Percentiles rank a stretch among this genome's conserved stretches.
Conservation (phyloP, 2,797 vertebrate species). For the Silurus aristotelis region DNA sequence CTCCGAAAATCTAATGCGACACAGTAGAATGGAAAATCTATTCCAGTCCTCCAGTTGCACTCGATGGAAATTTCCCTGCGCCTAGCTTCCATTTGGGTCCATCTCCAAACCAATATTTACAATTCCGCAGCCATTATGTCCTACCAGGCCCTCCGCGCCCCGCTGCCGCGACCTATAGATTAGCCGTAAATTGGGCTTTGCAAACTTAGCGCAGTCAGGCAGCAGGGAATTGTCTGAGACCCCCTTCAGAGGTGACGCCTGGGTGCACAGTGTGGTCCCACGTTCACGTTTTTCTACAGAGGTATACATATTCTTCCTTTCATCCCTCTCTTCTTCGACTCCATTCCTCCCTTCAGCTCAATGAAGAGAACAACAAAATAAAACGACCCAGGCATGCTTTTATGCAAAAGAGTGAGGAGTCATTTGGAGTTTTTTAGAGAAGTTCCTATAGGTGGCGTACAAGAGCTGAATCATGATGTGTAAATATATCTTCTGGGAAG, state of each 20-base stretch:
- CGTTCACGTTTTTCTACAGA: background rate
- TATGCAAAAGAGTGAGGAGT: background rate
- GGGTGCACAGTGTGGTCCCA: constrained; percentile 59
- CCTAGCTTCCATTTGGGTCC: constrained; percentile 85
- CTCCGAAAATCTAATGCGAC: constrained; percentile 99
- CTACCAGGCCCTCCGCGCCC: constrained; percentile 93
- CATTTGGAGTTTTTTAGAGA: background rate
- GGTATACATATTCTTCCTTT: background rate
- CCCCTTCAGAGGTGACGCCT: constrained; percentile 43
- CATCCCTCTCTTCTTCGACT: too few species aligned
- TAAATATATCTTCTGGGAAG: too few species aligned
- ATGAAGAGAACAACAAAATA: background rate
- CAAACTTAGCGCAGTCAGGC: constrained; percentile 73
- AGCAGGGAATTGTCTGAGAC: constrained; percentile 59
- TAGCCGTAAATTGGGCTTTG: constrained; percentile 96
- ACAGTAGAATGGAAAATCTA: constrained; percentile 91
- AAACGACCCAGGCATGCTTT: background rate
- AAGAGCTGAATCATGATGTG: background rate
- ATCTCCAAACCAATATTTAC: constrained; percentile 92
- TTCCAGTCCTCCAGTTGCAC: constrained; percentile 77
- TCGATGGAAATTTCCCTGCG: constrained; percentile 88
- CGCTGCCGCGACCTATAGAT: constrained; percentile 88
- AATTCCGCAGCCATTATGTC: constrained; percentile 98
- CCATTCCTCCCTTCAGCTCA: background rate
- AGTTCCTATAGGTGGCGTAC: too few species aligned